Conservation (phyloP, 2,888 invertebrate species). For the Schizaphis graminum region DNA sequence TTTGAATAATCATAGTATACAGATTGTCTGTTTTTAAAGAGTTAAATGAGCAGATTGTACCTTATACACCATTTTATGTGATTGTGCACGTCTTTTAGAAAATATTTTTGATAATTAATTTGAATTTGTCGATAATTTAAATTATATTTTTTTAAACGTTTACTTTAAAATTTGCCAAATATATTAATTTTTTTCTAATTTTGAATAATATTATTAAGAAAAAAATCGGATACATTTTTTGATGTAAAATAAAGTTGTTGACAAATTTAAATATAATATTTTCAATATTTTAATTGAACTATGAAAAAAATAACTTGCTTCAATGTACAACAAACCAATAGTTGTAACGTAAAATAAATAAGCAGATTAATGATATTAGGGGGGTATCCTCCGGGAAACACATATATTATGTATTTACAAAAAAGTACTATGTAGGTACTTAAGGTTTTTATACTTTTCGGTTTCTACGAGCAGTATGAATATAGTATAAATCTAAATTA, state of each 20-base stretch:
- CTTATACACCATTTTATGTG: not conserved
- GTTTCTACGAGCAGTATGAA: not conserved
- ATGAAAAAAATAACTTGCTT: not conserved
- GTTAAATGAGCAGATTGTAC: not conserved
- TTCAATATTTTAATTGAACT: not conserved
- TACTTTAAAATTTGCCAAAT: not conserved
- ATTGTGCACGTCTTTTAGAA: not conserved
- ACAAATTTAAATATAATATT: not conserved
- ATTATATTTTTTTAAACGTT: not conserved
- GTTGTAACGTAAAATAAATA: not conserved
- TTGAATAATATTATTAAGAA: not conserved
- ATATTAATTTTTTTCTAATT: not conserved
- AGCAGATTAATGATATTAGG: not conserved
- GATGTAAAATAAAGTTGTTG: not conserved
- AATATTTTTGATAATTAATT: not conserved
- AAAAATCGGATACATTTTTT: not conserved
- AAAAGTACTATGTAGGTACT: not conserved
- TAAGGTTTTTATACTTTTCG: not conserved
- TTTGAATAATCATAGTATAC: not conserved
- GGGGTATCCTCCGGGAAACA: not conserved
- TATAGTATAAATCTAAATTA: not conserved
- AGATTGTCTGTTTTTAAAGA: not conserved
- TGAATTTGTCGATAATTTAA: not conserved
- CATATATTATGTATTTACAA: not conserved
- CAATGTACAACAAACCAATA: not conserved